Percentiles rank a stretch among this genome's conserved stretches.
Evolutionary conservation across 2,797 vertebrate species (phyloP).

Genomic region (Novumbra hubbsi): DNA sequence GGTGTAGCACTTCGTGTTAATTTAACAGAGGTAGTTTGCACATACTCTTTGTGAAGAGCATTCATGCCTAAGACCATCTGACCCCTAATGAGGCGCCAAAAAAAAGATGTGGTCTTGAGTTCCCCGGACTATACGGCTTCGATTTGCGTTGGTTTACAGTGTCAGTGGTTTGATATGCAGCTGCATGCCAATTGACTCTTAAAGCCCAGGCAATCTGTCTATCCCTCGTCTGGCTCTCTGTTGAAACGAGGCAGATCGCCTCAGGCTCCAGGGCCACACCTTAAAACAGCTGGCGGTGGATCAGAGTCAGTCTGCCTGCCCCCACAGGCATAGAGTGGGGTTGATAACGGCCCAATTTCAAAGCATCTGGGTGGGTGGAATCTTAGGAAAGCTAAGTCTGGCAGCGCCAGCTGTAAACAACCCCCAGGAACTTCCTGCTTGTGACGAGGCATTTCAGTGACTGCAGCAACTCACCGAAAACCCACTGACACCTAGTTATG

Average conservation of each 20-base stretch:
- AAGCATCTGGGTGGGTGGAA: conserved; percentile 53
- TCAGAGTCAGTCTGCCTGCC: conserved; percentile 22
- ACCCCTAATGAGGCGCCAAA: background rate
- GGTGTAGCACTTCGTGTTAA: background rate
- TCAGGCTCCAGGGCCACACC: conserved; percentile 2
- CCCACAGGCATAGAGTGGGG: background rate
- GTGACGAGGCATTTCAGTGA: conserved; percentile 38
- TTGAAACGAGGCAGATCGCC: conserved; percentile 11
- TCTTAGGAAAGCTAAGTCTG: conserved; percentile 32
- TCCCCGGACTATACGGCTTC: background rate
- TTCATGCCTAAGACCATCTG: background rate
- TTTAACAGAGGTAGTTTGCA: background rate
- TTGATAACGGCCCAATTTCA: conserved; percentile 40
- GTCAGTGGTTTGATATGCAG: background rate
- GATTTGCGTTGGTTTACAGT: background rate
- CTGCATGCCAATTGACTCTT: background rate
- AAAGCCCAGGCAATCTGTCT: conserved; percentile 4
- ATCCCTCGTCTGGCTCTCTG: conserved; percentile 1
- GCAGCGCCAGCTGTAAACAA: conserved; percentile 53
- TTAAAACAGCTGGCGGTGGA: conserved; percentile 39
- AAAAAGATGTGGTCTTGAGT: background rate
- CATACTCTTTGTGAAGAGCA: background rate
- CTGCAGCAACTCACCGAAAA: background rate
- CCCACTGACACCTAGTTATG: background rate
- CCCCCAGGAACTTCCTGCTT: conserved; percentile 32